Conservation (phyloP, 2,888 invertebrate species). For the Drosophila ezoana region DNA sequence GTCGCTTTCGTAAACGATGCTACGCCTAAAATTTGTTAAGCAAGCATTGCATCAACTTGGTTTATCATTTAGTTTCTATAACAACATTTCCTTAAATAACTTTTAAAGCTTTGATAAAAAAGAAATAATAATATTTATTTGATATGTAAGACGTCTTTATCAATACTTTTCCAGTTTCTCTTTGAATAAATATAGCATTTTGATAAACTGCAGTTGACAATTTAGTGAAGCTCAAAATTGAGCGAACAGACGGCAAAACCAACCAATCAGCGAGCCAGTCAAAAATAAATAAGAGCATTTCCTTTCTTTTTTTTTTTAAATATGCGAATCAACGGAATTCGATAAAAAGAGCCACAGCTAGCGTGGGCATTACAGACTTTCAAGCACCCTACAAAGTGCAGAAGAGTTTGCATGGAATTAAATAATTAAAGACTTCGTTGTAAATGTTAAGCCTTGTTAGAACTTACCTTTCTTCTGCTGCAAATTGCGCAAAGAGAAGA, state of each 20-base stretch:
- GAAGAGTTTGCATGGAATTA: too few relatives aligned
- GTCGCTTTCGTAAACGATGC: not conserved
- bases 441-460: too few relatives aligned
- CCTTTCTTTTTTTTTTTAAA: slow-evolving; percentile 5
- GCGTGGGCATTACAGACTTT: not conserved
- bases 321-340: slow-evolving; percentile 50
- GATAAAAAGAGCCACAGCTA: slow-evolving; percentile 9
- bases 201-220: slow-evolving; percentile 63
- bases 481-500: too few relatives aligned
- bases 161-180: slow-evolving; percentile 1
- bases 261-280: slow-evolving; percentile 29
- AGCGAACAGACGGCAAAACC: slow-evolving; percentile 3
- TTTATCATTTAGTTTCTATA: too few relatives aligned
- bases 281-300: slow-evolving; percentile 45
- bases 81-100: too few relatives aligned
- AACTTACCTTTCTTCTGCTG: too few relatives aligned
- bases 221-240: slow-evolving; percentile 50
- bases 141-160: not conserved
- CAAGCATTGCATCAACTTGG: not conserved
- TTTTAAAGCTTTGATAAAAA: too few relatives aligned
- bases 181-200: slow-evolving; percentile 55
- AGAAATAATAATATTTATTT: too few relatives aligned
- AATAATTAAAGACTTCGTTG: too few relatives aligned
- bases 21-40: not conserved
- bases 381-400: too few relatives aligned